These are phyloP conservation scores for Protobothrops flavoviridis DNA, from an alignment of 2,113 vertebrate species.

Conservation along the genomic window DNA sequence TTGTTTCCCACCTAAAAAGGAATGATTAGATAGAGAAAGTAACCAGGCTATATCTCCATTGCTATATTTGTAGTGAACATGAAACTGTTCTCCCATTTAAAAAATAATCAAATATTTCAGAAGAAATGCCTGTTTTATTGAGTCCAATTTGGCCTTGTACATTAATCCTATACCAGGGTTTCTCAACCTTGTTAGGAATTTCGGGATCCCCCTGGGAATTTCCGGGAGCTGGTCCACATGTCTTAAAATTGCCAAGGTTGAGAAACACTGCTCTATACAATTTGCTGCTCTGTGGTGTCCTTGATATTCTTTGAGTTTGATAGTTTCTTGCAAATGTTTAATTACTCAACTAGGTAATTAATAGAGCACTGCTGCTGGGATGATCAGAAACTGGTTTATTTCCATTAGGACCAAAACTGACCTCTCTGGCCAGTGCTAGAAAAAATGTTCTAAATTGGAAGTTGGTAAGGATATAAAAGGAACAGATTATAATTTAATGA, in stretches of 20 bases:
- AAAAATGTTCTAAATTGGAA: neutral
- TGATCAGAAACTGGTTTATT: neutral
- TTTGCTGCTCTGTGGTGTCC: neutral
- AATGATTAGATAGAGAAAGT: neutral
- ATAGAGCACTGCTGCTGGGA: neutral
- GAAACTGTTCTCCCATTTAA: neutral
- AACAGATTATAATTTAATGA: neutral
- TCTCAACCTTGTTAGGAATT: neutral
- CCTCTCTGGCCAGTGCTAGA: neutral
- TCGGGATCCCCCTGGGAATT: neutral
- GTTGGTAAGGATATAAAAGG: neutral
- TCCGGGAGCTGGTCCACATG: neutral
- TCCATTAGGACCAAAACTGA: too few relatives aligned
- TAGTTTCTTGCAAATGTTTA: neutral
- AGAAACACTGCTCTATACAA: neutral
- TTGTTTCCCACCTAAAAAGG: neutral
- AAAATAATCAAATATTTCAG: neutral
- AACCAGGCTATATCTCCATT: neutral
- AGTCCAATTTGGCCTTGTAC: neutral
- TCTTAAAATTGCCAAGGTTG: neutral
- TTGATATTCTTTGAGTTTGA: neutral
- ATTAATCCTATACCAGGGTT: neutral
- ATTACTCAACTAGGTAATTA: neutral
- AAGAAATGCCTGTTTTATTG: neutral
- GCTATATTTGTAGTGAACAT: neutral